These are phyloP conservation scores for Torymus auratus DNA, from an alignment of 2,888 invertebrate genomes.

Conservation along the genomic window DNA sequence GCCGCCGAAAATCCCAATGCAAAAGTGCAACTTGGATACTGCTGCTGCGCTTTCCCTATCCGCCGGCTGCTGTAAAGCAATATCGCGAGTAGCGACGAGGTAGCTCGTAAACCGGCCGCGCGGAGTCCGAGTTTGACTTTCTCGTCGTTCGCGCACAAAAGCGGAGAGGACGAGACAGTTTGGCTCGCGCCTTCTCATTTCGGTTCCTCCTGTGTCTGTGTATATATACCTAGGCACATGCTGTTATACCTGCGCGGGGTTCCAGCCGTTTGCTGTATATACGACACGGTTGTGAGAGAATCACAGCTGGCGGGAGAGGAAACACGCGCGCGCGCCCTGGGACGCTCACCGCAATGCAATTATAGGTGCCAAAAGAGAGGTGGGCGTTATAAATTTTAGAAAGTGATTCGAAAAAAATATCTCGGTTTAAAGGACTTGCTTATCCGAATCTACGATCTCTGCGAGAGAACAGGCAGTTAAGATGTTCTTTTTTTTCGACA, in stretches of 20 bases:
- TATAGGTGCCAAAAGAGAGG: neutral
- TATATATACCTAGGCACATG: neutral
- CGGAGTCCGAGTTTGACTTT: conserved; percentile 45
- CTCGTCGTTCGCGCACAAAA: conserved; percentile 28
- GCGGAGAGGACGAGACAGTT: neutral
- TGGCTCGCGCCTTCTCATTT: conserved; percentile 29
- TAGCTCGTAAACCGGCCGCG: conserved; percentile 42
- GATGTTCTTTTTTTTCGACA: no score
- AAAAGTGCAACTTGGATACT: neutral
- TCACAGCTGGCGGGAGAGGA: neutral
- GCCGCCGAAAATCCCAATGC: no score
- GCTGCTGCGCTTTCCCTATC: conserved; percentile 37
- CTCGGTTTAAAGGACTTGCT: no score
- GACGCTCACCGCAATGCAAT: conserved; percentile 26
- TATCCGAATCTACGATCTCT: no score
- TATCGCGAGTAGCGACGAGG: conserved; percentile 17
- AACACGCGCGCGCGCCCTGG: neutral
- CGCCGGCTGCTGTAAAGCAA: conserved; percentile 39
- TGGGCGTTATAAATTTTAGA: neutral
- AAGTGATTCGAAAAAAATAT: no score
- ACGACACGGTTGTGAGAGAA: neutral
- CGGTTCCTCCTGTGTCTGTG: neutral
- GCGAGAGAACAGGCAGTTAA: no score
- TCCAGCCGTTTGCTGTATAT: no score
- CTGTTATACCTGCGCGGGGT: conserved; percentile 11